These are phyloP conservation scores for Tetranychus cinnabarinus DNA, from an alignment of 1,140 invertebrate genomes.

Conservation along the genomic window DNA sequence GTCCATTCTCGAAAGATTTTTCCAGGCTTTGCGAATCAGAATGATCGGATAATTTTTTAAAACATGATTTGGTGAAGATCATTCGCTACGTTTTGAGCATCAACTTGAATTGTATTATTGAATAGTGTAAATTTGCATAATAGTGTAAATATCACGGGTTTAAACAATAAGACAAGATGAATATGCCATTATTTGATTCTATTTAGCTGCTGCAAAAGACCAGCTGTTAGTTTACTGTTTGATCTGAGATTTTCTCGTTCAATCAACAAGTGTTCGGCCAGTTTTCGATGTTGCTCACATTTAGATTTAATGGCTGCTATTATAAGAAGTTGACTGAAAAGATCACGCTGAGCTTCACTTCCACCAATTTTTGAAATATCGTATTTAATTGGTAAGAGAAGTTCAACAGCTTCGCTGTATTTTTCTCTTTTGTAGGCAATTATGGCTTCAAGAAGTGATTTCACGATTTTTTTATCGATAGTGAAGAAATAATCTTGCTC, in stretches of 20 bases:
- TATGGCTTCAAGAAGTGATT: constrained; percentile 9
- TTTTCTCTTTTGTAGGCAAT: constrained; percentile 11
- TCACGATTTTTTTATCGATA: constrained; percentile 1
- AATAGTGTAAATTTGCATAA: too few species aligned
- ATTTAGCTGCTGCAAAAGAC: background rate
- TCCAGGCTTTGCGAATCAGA: too few species aligned
- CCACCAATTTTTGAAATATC: constrained; percentile 26
- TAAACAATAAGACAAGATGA: too few species aligned
- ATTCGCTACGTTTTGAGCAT: too few species aligned
- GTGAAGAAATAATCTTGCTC: background rate
- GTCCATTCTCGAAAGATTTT: too few species aligned
- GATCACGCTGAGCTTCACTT: constrained; percentile 28
- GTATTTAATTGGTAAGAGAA: constrained; percentile 22
- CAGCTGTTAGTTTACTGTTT: background rate
- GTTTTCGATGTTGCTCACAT: constrained; percentile 11
- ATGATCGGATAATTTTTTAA: too few species aligned
- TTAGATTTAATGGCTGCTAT: constrained; percentile 18
- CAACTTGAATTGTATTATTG: too few species aligned
- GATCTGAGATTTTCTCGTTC: background rate
- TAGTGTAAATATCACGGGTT: too few species aligned
- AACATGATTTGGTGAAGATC: too few species aligned
- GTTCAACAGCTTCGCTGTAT: constrained; percentile 20
- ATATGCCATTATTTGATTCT: too few species aligned
- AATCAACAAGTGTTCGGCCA: constrained; percentile 2
- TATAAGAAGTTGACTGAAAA: constrained; percentile 23